phyloP scores from a whole-genome alignment of 2,888 invertebrate genomes.

The Ichneumoninae sp. region DNA sequence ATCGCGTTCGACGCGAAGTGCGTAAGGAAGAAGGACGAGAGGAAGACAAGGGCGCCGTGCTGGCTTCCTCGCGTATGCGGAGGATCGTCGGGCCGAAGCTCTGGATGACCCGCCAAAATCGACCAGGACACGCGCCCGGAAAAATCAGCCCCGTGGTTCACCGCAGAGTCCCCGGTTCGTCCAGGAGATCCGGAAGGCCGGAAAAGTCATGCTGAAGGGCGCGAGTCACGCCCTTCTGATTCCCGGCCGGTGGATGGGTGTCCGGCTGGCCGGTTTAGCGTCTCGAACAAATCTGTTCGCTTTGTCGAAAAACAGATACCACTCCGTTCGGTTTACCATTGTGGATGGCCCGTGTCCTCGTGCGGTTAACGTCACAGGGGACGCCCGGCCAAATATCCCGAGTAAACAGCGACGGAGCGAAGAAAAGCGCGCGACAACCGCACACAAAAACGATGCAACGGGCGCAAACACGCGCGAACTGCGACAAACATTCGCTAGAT shows the following conservation, averaged over 20 bases:
- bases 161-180: conserved; percentile 1
- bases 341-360: conserved; percentile 23
- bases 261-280: conserved; percentile 17
- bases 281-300: conserved; percentile 74
- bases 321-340: neutral
- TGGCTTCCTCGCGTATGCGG: conserved; percentile 24
- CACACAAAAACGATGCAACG: conserved; percentile 58
- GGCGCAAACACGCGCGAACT: conserved; percentile 59
- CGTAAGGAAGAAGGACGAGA: conserved; percentile 32
- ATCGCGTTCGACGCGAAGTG: conserved; percentile 1
- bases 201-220: neutral
- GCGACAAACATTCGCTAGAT: conserved; percentile 29
- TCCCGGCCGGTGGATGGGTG: neutral
- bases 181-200: neutral
- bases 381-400: conserved; percentile 65
- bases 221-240: neutral
- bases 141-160: conserved; percentile 44
- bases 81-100: neutral
- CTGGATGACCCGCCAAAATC: neutral
- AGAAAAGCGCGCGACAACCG: conserved; percentile 52
- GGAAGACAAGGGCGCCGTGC: conserved; percentile 48
- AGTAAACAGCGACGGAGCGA: neutral
- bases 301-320: conserved; percentile 21
- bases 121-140: conserved; percentile 48
- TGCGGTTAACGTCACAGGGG: conserved; percentile 51